phyloP scores from a whole-genome alignment of 2,888 invertebrate species.

The Pelosia muscerda region DNA sequence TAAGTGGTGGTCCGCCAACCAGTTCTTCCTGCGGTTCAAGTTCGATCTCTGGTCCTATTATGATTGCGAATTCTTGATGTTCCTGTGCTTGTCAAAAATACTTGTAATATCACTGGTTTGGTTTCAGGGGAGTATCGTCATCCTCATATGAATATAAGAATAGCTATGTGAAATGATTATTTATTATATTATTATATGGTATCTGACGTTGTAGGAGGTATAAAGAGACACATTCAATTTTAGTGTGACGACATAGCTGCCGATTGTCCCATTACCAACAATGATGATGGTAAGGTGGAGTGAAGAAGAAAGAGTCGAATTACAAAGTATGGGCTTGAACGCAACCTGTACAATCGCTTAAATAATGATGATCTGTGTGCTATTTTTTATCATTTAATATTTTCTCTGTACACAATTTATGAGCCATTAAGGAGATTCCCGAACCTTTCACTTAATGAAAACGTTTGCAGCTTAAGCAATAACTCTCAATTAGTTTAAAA shows the following conservation, averaged over 20 bases:
- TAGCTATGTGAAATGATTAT: too few relatives aligned
- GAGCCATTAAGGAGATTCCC: neutral
- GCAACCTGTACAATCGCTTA: neutral
- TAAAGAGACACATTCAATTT: too few relatives aligned
- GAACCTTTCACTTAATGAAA: slow-evolving; percentile 8
- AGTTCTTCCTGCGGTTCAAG: neutral
- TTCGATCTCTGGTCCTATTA: neutral
- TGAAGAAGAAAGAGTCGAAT: neutral
- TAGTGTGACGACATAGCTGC: too few relatives aligned
- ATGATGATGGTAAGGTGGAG: neutral
- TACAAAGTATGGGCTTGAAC: too few relatives aligned
- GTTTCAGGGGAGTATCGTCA: neutral
- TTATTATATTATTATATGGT: too few relatives aligned
- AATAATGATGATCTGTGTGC: neutral
- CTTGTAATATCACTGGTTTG: neutral
- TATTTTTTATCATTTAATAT: neutral
- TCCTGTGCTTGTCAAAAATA: neutral
- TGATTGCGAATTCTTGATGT: neutral
- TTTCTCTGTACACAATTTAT: slow-evolving; percentile 1
- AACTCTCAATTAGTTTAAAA: slow-evolving; percentile 37
- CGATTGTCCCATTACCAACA: neutral
- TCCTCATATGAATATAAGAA: too few relatives aligned
- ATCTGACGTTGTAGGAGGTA: too few relatives aligned
- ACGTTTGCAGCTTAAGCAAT: slow-evolving; percentile 14
- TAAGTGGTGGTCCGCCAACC: neutral